A percentile compares a stretch with the other conserved stretches of the same genome.
Evolutionary conservation across 2,797 vertebrate genomes (phyloP).

Genomic region (Spea hammondii): DNA sequence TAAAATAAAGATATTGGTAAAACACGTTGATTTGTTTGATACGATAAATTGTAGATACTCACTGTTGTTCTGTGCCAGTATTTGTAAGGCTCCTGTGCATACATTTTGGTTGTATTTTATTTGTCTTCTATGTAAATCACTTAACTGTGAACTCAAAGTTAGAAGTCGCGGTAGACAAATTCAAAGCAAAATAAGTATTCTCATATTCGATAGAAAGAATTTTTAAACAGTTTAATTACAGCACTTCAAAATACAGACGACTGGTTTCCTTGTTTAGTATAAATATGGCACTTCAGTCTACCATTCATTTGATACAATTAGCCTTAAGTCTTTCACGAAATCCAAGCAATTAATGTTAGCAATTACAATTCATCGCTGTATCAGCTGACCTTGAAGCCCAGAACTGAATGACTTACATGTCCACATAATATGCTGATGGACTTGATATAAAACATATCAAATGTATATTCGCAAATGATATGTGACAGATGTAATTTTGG

Average conservation of each 20-base stretch:
- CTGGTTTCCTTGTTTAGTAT: constrained; percentile 38
- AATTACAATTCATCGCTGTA: constrained; percentile 46
- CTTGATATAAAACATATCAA: constrained; percentile 1
- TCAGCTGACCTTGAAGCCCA: constrained; percentile 34
- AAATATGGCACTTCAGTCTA: constrained; percentile 39
- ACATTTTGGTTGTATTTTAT: too few relatives aligned
- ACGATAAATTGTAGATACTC: too few relatives aligned
- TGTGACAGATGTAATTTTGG: constrained; percentile 9
- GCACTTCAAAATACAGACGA: constrained; percentile 19
- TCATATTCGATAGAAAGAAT: too few relatives aligned
- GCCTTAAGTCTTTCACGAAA: constrained; percentile 43
- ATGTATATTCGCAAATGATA: constrained; percentile 26
- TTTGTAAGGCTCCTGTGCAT: too few relatives aligned
- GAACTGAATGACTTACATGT: constrained; percentile 28
- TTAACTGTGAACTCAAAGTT: too few relatives aligned
- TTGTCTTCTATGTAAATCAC: too few relatives aligned
- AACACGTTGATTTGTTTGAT: too few relatives aligned
- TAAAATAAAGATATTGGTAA: too few relatives aligned
- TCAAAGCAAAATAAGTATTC: too few relatives aligned
- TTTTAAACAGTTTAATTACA: constrained; percentile 15
- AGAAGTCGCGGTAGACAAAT: too few relatives aligned
- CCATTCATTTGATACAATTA: constrained; percentile 37
- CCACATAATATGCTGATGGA: constrained; percentile 18
- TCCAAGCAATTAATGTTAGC: constrained; percentile 46
- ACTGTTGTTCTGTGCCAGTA: too few relatives aligned